phyloP scores from a whole-genome alignment of 2,113 vertebrate species.

The Colaptes auratus region DNA sequence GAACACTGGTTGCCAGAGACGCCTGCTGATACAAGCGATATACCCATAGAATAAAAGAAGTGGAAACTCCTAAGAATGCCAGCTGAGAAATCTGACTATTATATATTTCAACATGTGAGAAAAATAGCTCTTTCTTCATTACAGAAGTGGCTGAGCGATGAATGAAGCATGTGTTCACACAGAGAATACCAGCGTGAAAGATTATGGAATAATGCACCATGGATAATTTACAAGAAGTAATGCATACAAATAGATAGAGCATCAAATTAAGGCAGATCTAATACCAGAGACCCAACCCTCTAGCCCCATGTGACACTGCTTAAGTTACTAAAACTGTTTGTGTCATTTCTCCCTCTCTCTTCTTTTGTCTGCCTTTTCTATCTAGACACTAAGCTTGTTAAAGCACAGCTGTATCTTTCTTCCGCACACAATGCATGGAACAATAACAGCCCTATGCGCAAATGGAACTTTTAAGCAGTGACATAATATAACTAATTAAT shows the following conservation, averaged over 20 bases:
- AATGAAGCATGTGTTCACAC: neutral
- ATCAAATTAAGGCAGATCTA: neutral
- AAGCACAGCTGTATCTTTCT: neutral
- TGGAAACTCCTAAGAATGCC: neutral
- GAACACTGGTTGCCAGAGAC: neutral
- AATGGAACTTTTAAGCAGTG: neutral
- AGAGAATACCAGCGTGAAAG: neutral
- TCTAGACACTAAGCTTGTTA: neutral
- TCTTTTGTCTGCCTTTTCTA: neutral
- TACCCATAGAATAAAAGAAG: neutral
- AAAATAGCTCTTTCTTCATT: neutral
- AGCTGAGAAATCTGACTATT: neutral
- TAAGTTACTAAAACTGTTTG: neutral
- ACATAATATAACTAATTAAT: slow-evolving; percentile 26
- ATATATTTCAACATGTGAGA: neutral
- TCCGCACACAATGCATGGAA: neutral
- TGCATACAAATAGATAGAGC: neutral
- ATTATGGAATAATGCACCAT: neutral
- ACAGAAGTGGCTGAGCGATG: neutral
- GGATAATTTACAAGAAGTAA: neutral
- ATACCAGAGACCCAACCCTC: neutral
- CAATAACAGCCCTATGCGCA: neutral
- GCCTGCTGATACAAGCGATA: neutral
- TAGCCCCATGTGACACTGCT: neutral
- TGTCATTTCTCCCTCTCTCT: neutral